Evolutionary conservation across 2,888 invertebrate species (phyloP), one percentile per base, ranked within the genome.

Genomic region (Cryptocheilus praepositus): DNA sequence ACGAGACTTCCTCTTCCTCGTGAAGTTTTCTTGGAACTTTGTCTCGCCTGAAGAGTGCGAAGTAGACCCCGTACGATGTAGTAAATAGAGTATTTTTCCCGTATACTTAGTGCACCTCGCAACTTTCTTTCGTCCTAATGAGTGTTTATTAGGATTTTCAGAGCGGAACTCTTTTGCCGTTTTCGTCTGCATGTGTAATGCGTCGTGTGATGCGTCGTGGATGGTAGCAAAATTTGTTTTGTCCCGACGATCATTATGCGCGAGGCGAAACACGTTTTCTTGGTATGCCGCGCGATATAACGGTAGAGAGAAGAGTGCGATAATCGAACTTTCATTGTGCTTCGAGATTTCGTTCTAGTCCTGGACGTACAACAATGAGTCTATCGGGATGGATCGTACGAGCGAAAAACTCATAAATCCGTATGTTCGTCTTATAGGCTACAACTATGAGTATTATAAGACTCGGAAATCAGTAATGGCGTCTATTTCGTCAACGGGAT

Each of bases 1-100:
- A 75, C 69, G 72, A 67, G 67, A 76, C 73, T 79, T 80, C 74
- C 74, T 80, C 73, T 71, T 71, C 64, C 67, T 49, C 18, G 16
- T 49, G n/a, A 73, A 66, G 61, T 68, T 73, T 75, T 67, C 61
- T 61, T 44, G 54, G 67, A 58, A 70, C 63, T 64, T 54, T 51
- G 66, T 53, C 16, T 18, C 59, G 64, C 21, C 19, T 49, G 59
- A 65, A 60, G 60, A 59, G 55, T 45, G 61, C 22, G 67, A 62
- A 70, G 71, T 75, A 67, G 63, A 67, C 59, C 69, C 63, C 49
- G n/a, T 18, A 18, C 18, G 16, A 18, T 18, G 16, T n/a, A 49
- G 49, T 49, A 49, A 49, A 49, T 49, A 49, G 49, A 18, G 18
- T 18, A 49, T 49, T 49, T 36, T 36, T 36, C 36, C 36, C 36